Percentiles rank a stretch among this genome's conserved stretches.
phyloP scores from a whole-genome alignment of 53 echinoderm and acorn worm species.

The Crossaster papposus region DNA sequence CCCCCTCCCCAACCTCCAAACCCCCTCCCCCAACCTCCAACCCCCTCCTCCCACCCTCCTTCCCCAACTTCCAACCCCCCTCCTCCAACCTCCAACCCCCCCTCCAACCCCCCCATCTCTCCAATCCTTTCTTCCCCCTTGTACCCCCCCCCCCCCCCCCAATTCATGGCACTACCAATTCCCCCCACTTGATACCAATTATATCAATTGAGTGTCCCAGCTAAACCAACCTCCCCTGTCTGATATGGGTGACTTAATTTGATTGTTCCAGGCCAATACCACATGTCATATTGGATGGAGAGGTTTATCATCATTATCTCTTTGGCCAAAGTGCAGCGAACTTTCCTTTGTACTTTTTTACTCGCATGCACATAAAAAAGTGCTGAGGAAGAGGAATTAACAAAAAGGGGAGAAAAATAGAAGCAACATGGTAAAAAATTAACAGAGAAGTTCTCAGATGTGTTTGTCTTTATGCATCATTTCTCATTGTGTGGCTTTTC shows the following conservation, averaged over 20 bases:
- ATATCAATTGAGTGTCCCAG: constrained; percentile 18
- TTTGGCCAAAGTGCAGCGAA: constrained; percentile 35
- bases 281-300: constrained; percentile 26
- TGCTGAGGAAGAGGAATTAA: not conserved
- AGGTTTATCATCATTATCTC: constrained; percentile 1
- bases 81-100: constrained; percentile 14
- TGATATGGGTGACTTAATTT: constrained; percentile 1
- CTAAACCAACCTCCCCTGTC: constrained; percentile 20
- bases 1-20: no score
- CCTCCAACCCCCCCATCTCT: not conserved
- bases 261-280: constrained; percentile 46
- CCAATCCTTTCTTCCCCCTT: not conserved
- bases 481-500: constrained; percentile 10
- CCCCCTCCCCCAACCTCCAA: no score
- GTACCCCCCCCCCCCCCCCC: not conserved
- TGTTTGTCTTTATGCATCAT: constrained; percentile 45
- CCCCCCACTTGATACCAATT: constrained; percentile 46
- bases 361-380: not conserved
- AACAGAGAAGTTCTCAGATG: constrained; percentile 24
- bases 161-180: not conserved
- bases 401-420: not conserved
- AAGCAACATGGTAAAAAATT: constrained; percentile 48
- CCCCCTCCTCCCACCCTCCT: no score
- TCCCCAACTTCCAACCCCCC: no score
- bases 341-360: constrained; percentile 46